Base-by-base conservation (phyloP, 2,797 vertebrate genomes). In the Danionella dracula region DNA sequence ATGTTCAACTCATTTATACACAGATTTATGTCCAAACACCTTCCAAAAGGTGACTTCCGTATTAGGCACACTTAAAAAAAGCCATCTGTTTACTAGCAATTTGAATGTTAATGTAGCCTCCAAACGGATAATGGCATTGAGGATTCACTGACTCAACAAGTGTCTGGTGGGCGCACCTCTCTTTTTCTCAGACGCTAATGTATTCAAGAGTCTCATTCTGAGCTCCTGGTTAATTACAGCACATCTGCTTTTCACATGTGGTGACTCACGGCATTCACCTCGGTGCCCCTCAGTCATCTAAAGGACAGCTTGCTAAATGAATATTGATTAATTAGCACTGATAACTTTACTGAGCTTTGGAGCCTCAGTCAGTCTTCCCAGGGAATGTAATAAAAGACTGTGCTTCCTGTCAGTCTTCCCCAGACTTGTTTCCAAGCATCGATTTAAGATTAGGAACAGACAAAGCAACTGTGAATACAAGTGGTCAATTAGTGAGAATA, bases 101-200 rank as follows among this genome's bases (percentile, higher is more conserved):
- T 85, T 80, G 83, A 83, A 88, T 88, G 83, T 86, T 89, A 88
- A 87, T 83, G 87, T 90, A 88, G 87, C 80, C 79, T 81, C 67
- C 81, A 81, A 86, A 87, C 77, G 78, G 83, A 83, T 81, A 81
- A 79, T 79, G 75, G 84, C 83, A 85, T 80, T 84, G 83, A 81
- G 83, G 83, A 84, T 80, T 67, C 69, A 71, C n/a, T n/a, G n/a
- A n/a, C n/a, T n/a, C n/a, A n/a, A n/a, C n/a, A n/a, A 67, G 69
- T 71, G 87, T 80, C 66, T 79, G 66, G 77, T 57, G 79, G 70
- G 73, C 71, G 70, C 68, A 71, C 71, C 58, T 38, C 27, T 56
- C 15, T 58, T 73, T 72, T 73, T 74, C 66, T 55, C 31, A 37
- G 44, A 60, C 63, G 53, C 59, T 63, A 53, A 17, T 59, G 48